Percentiles rank a stretch among this genome's conserved stretches.
These are phyloP conservation scores for Liparis tanakae DNA, from an alignment of 2,797 vertebrate species.

Conservation along the genomic window DNA sequence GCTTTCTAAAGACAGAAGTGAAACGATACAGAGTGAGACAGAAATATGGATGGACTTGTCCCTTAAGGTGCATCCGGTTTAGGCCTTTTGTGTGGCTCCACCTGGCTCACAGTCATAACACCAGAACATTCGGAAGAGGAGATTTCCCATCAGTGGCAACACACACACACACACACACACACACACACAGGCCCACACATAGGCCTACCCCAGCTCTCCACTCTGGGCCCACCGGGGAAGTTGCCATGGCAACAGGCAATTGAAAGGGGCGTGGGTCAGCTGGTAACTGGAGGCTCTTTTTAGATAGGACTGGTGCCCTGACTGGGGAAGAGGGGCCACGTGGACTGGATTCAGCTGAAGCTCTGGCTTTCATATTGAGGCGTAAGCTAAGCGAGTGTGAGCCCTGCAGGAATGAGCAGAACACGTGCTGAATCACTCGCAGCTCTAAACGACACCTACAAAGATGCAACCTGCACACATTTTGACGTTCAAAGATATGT, in stretches of 20 bases:
- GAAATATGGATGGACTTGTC: slow-evolving; percentile 32
- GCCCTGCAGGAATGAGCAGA: neutral
- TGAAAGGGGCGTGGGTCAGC: slow-evolving; percentile 60
- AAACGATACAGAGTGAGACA: neutral
- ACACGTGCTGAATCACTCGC: neutral
- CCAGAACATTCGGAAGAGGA: slow-evolving; percentile 27
- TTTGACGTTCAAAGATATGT: slow-evolving; percentile 9
- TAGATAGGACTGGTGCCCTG: slow-evolving; percentile 29
- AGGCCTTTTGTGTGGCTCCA: slow-evolving; percentile 41
- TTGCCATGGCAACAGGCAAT: slow-evolving; percentile 68
- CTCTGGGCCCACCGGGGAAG: slow-evolving; percentile 51
- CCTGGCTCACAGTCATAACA: slow-evolving; percentile 47
- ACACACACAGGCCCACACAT: slow-evolving; percentile 20
- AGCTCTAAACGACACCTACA: slow-evolving; percentile 17
- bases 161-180: slow-evolving; percentile 22
- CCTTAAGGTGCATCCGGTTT: slow-evolving; percentile 34
- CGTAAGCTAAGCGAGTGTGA: slow-evolving; percentile 5
- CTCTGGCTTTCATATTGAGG: slow-evolving; percentile 21
- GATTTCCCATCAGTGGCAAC: slow-evolving; percentile 39
- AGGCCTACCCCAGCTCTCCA: slow-evolving; percentile 33
- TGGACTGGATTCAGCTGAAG: slow-evolving; percentile 34
- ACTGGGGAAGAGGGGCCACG: slow-evolving; percentile 25
- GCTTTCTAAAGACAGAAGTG: neutral
- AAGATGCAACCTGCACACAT: slow-evolving; percentile 5
- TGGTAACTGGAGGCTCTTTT: slow-evolving; percentile 53